These are phyloP conservation scores for Gobius niger DNA, from an alignment of 2,113 vertebrate genomes.

Conservation along the genomic window DNA sequence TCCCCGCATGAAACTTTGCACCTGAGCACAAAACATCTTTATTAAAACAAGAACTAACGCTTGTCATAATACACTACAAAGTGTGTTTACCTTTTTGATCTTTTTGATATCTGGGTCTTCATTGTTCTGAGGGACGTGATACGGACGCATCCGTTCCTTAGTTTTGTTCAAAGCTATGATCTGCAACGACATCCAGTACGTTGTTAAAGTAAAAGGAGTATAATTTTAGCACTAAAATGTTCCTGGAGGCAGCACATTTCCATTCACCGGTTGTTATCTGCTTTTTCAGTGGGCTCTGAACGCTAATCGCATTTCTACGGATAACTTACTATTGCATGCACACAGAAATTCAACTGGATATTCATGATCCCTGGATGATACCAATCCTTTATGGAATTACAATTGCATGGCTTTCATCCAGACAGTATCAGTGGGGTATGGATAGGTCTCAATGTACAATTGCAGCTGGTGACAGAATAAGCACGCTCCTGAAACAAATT, in stretches of 20 bases:
- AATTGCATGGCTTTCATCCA: conserved; percentile 35
- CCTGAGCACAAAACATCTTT: conserved; percentile 72
- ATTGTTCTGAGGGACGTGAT: conserved; percentile 89
- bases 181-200: conserved; percentile 58
- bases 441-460: neutral
- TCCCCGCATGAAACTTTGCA: conserved; percentile 98
- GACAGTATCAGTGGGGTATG: neutral
- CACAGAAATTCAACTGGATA: no score
- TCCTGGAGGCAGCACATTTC: neutral
- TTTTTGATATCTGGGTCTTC: conserved; percentile 99
- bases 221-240: neutral
- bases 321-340: conserved; percentile 50
- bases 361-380: no score
- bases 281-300: conserved; percentile 19
- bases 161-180: conserved; percentile 98
- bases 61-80: neutral
- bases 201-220: no score
- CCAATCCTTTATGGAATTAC: no score
- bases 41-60: neutral
- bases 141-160: conserved; percentile 96
- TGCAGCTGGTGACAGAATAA: conserved; percentile 37
- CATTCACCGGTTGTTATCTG: conserved; percentile 6
- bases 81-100: conserved; percentile 92
- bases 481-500: conserved; percentile 36
- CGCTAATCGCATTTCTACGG: conserved; percentile 50